Percentiles rank a stretch among this genome's conserved stretches.
These are phyloP conservation scores for Neodiprion lecontei DNA, from an alignment of 1,140 invertebrate genomes.

Conservation along the genomic window DNA sequence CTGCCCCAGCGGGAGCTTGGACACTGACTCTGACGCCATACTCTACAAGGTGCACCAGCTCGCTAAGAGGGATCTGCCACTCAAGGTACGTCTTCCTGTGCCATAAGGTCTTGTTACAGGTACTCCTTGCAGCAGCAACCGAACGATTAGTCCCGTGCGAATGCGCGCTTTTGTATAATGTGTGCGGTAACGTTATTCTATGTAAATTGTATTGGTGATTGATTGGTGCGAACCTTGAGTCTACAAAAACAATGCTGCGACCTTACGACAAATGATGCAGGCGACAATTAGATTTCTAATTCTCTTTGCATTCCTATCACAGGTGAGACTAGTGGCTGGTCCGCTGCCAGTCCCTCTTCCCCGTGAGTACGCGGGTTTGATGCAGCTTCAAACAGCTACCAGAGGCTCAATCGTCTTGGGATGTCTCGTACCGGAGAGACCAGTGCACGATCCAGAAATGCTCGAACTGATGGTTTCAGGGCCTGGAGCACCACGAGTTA, in stretches of 20 bases:
- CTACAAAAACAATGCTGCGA: too few relatives aligned
- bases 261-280: too few relatives aligned
- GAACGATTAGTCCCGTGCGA: too few relatives aligned
- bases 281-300: too few relatives aligned
- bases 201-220: conserved; percentile 5
- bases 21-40: conserved; percentile 49
- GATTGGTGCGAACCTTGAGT: not conserved
- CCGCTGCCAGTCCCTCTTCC: conserved; percentile 57
- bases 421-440: conserved; percentile 58
- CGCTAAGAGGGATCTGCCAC: conserved; percentile 49
- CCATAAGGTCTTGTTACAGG: not conserved
- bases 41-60: conserved; percentile 57
- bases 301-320: not conserved
- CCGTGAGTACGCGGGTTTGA: conserved; percentile 57
- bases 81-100: conserved; percentile 43
- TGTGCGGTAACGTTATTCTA: not conserved
- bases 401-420: conserved; percentile 58
- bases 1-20: conserved; percentile 48
- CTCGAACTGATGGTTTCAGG: conserved; percentile 57
- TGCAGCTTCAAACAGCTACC: conserved; percentile 57
- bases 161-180: too few relatives aligned
- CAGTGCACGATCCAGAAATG: conserved; percentile 60
- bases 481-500: conserved; percentile 54
- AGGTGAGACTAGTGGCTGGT: conserved; percentile 58
- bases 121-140: too few relatives aligned